Evolutionary conservation across 1,140 invertebrate species (phyloP), one percentile per base, ranked within the genome.

Genomic region (Dreissena rostriformis): DNA sequence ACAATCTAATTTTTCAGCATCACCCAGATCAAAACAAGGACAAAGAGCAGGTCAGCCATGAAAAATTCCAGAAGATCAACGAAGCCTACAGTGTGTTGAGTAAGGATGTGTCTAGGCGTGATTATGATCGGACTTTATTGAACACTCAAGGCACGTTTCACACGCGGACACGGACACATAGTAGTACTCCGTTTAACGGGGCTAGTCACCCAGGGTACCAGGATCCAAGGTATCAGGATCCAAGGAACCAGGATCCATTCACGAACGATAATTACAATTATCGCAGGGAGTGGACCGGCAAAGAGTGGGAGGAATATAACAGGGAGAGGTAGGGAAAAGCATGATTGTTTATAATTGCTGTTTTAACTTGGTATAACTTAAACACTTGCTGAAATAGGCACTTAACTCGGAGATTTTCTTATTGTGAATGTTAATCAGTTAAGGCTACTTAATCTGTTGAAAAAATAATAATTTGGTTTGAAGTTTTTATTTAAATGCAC

Each of bases 61-160:
- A 94, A 24, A 93, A 93, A 77, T 96, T 96, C 94, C 94, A 96
- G 0, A 93, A 92, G 70, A 94, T 96, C 63, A 95, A 95, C 29
- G 95, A 96, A 90, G 96, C 96, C 1, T 96, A 96, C 87, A 94
- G 93, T 79, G 93, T 95, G 0, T 91, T 96, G 12, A 94, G 95
- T 14, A 95, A 96, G 85, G 93, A 94, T 0, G 88, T 93, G 10
- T 92, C 89, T n/a, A 92, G 95, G 55, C 91, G 92, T 2, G 91
- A 93, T 24, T 96, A 96, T 92, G 95, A 96, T 67, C 24, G 17
- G 4, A 63, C 19, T 49, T 24, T 73, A 53, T 61, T 61, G 52
- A 68, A 68, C 26, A 68, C 19, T 22, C 5, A 1, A 5, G 66
- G 66, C 15, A 24, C 66, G 26, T 68, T 68, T 10, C 12, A 14